Evolutionary conservation across 1,140 invertebrate species (phyloP), one percentile per base, ranked within the genome.

Genomic region (Semibalanus balanoides): DNA sequence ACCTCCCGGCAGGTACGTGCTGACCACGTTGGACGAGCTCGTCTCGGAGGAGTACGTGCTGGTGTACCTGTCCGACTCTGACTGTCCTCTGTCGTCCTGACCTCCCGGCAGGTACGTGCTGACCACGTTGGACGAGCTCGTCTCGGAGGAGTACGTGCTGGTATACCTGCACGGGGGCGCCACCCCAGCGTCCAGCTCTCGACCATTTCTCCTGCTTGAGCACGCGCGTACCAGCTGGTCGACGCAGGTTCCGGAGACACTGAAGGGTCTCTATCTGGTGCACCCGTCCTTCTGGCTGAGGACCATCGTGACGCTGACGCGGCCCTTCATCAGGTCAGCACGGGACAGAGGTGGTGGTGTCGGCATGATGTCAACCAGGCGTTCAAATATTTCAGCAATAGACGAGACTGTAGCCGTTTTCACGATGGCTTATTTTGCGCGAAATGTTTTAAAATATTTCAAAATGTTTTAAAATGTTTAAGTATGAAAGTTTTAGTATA

Each of bases 201-300:
- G 85, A 93, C 94, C 25, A 89, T 88, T 92, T 93, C 83, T 86
- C 88, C 75, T 95, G 93, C 92, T 84, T 95, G 19, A 85, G 79
- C 83, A 86, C 90, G n/a, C 81, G 94, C 91, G 81, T 93, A 93
- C 82, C 89, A 92, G 81, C 89, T 92, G 83, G 89, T 93, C 77
- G 91, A 92, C 83, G 89, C 73, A 86, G 90, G 78, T 84, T 95
- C 80, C 84, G 91, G 78, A 95, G 84, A 94, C 92, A 84, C 84
- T 95, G 74, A 93, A 93, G 82, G 88, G 89, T 77, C 85, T 95
- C 78, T 92, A 94, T 82, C 84, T 96, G 77, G 92, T 95, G 29
- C 93, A 96, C 86, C 93, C 94, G 0, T 95, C 93, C 27, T 90
- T 95, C 80, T 95, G 93, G 93, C 85, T 95, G 75, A 93, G 91